These are phyloP conservation scores for Leucoraja erinaceus DNA, from an alignment of 2,113 vertebrate species.

Conservation along the genomic window DNA sequence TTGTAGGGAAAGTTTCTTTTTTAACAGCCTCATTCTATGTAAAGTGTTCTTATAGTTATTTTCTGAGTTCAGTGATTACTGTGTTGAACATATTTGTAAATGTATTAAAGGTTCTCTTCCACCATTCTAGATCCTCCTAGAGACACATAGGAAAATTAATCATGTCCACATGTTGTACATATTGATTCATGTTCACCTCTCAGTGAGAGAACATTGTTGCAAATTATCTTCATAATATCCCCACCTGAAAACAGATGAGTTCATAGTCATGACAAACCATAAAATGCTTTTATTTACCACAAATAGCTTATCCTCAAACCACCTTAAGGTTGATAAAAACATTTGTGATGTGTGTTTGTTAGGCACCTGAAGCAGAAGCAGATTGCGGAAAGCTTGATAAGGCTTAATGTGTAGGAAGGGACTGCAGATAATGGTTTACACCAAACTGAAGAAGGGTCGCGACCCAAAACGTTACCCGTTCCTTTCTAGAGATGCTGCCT, in stretches of 20 bases:
- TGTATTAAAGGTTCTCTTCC: not conserved
- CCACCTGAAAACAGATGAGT: too few relatives aligned
- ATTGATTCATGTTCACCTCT: not conserved
- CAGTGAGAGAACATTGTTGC: not conserved
- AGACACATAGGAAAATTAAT: not conserved
- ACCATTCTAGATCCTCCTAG: not conserved
- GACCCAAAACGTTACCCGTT: too few relatives aligned
- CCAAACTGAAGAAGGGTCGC: too few relatives aligned
- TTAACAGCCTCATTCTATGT: not conserved
- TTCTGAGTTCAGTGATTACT: not conserved
- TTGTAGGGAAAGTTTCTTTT: not conserved
- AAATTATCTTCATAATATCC: not conserved
- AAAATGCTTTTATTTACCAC: not conserved
- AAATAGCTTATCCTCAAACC: not conserved
- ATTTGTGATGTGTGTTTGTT: not conserved
- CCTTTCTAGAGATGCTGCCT: too few relatives aligned
- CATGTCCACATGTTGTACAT: not conserved
- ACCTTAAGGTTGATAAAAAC: not conserved
- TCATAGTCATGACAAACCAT: not conserved
- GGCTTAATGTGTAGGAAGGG: too few relatives aligned
- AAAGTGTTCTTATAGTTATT: not conserved
- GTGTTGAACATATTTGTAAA: conserved; percentile 10
- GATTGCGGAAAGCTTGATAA: not conserved
- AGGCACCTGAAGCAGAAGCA: not conserved
- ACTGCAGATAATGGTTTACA: too few relatives aligned